Percentiles rank a stretch among this genome's conserved stretches.
Evolutionary conservation across 37 sponge, comb jelly and placozoan genomes (phyloP).

Genomic region (Cliona cf. orientalis): DNA sequence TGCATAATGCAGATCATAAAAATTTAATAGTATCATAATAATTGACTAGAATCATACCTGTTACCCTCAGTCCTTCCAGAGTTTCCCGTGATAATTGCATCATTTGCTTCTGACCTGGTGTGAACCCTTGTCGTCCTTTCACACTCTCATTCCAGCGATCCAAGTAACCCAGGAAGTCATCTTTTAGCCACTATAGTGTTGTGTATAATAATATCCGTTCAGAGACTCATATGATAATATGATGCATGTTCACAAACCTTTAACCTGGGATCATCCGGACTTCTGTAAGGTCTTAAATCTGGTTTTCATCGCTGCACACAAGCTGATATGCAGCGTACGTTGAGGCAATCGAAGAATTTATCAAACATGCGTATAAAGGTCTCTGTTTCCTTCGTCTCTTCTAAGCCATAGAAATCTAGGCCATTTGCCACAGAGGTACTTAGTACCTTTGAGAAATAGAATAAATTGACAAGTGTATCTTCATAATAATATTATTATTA

Average conservation of each 20-base stretch:
- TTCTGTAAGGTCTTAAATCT: neutral
- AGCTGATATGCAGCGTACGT: neutral
- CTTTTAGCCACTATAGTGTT: neutral
- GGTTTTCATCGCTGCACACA: neutral
- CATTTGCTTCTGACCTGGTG: neutral
- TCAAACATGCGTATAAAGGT: constrained; percentile 10
- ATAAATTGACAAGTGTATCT: neutral
- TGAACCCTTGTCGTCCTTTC: neutral
- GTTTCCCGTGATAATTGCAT: neutral
- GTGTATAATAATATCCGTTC: neutral
- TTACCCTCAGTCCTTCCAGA: neutral
- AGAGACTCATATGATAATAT: too few species aligned
- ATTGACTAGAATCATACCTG: neutral
- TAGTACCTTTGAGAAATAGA: constrained; percentile 1
- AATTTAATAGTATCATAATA: neutral
- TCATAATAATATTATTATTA: neutral
- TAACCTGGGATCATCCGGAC: neutral
- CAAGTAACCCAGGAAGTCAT: constrained; percentile 7
- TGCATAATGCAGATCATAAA: constrained; percentile 11
- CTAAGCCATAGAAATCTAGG: neutral
- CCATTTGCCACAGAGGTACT: constrained; percentile 23
- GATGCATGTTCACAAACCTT: neutral
- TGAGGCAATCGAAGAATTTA: constrained; percentile 16
- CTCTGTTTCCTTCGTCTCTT: constrained; percentile 2
- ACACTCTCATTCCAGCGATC: neutral